Evolutionary conservation across 2,113 vertebrate genomes (phyloP).

Genomic region (Ochotona princeps): DNA sequence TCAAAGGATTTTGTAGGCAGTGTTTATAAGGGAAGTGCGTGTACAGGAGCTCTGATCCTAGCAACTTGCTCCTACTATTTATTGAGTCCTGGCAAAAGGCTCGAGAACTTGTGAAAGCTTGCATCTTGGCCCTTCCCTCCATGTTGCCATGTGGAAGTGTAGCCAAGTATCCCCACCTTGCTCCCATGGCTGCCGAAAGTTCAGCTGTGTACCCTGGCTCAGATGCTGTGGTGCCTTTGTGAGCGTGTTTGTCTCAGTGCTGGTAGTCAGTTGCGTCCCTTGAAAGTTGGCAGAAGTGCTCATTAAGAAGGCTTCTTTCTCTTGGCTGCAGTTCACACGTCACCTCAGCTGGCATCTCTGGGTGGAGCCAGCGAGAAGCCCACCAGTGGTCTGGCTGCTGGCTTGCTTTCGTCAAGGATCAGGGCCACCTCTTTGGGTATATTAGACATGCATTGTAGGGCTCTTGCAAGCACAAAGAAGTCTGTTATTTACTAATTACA

Average conservation of each 20-base stretch:
- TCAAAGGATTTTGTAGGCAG: slow-evolving; percentile 26
- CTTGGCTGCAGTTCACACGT: slow-evolving; percentile 64
- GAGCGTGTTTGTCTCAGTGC: slow-evolving; percentile 2
- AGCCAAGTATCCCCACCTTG: background rate
- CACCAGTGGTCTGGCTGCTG: slow-evolving; percentile 68
- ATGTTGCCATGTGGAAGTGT: background rate
- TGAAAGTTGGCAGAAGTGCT: slow-evolving; percentile 75
- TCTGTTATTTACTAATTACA: slow-evolving; percentile 79
- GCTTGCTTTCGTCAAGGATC: slow-evolving; percentile 45
- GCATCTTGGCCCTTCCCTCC: slow-evolving; percentile 54
- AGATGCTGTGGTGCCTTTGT: background rate
- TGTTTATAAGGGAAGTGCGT: slow-evolving; percentile 37
- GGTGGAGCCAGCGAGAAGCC: slow-evolving; percentile 46
- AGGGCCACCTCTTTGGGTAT: slow-evolving; percentile 76
- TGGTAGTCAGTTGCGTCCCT: slow-evolving; percentile 64
- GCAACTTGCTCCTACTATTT: background rate
- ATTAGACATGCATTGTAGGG: slow-evolving; percentile 72
- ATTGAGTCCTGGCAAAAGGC: slow-evolving; percentile 63
- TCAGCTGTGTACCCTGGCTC: slow-evolving; percentile 26
- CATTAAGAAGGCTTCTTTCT: slow-evolving; percentile 69
- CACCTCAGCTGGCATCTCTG: slow-evolving; percentile 9
- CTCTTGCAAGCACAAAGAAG: slow-evolving; percentile 70
- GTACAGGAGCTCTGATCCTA: background rate
- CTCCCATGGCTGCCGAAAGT: slow-evolving; percentile 50
- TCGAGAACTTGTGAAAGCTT: slow-evolving; percentile 56